Evolutionary conservation across 2,113 vertebrate genomes (phyloP).

Genomic region (Paracanthobrama guichenoti): DNA sequence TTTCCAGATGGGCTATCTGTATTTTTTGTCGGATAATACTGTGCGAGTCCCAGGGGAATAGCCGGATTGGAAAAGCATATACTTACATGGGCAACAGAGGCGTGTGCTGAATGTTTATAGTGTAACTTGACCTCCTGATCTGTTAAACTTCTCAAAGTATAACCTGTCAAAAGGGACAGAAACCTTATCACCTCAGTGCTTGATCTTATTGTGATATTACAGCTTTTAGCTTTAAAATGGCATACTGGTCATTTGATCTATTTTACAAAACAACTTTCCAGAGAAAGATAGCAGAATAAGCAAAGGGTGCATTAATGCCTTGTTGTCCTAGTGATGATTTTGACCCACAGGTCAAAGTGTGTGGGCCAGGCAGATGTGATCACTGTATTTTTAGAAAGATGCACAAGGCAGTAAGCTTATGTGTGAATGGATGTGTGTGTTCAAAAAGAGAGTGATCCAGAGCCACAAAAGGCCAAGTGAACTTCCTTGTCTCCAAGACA

Average conservation of each 20-base stretch:
- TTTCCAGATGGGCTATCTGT: conserved; percentile 55
- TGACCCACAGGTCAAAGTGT: conserved; percentile 52
- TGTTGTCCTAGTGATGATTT: conserved; percentile 43
- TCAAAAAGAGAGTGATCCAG: conserved; percentile 38
- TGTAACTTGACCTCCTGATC: conserved; percentile 34
- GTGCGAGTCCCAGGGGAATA: conserved; percentile 24
- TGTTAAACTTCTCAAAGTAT: conserved; percentile 29
- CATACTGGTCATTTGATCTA: not conserved
- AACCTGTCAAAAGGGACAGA: not conserved
- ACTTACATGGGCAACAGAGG: not conserved
- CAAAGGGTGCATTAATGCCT: conserved; percentile 28
- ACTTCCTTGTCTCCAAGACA: conserved; percentile 54
- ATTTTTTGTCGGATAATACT: conserved; percentile 30
- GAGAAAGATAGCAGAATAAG: not conserved
- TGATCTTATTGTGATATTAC: not conserved
- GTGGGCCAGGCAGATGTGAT: conserved; percentile 1
- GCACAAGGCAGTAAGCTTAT: conserved; percentile 39
- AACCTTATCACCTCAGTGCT: not conserved
- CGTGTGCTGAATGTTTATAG: conserved; percentile 24
- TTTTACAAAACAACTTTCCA: not conserved
- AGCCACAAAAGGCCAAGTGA: conserved; percentile 54
- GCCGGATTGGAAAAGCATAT: conserved; percentile 37
- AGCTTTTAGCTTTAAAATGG: not conserved
- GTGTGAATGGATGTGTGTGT: conserved; percentile 57
- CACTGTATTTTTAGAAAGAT: conserved; percentile 45